Evolutionary conservation across 2,113 vertebrate genomes (phyloP), one percentile per base, ranked within the genome.

Genomic region (Rhinoderma darwinii): DNA sequence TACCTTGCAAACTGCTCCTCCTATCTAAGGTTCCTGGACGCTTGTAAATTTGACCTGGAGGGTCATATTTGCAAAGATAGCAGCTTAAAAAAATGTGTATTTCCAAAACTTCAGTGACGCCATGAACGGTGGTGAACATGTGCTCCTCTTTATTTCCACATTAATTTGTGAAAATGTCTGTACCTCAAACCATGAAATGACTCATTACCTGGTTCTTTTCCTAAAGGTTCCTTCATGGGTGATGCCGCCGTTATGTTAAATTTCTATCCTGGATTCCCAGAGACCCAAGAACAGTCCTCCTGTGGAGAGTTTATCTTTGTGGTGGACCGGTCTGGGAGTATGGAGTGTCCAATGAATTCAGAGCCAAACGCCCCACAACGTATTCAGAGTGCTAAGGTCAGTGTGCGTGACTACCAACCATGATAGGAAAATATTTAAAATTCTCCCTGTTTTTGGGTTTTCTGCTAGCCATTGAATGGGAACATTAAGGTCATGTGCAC

Each of bases 281-380:
- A 93, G 84, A 35, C 81, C 50, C 86, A 92, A 44, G 88, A 83
- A 87, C 35, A 90, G 7, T 35, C 37, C 14, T 75, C 89, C 0
- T 84, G 72, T 84, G 95, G 95, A 50, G 96, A 97, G 90, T 97
- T 97, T 88, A 83, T 98, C 68, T 95, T 98, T 88, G 88, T 97
- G 3, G 35, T 97, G 89, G 96, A 97, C 90, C 77, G 94, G 88
- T 97, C 94, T 56, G 94, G 94, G 83, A 96, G 94, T 89, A 97
- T 97, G 96, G 1, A 0, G 0, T 84, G 20, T 0, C 0, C 0
- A 0, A 90, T 91, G 80, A 88, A 54, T 20, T 66, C 59, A 0
- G 50, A 82, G 39, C 61, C 35, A 41, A 44, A 61, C 4, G 32
- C 88, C 41, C 88, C 89, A 47, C 47, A 22, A 25, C 93, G 94